Evolutionary conservation across 2,888 invertebrate genomes (phyloP).

Genomic region (Autographa pulchrina): DNA sequence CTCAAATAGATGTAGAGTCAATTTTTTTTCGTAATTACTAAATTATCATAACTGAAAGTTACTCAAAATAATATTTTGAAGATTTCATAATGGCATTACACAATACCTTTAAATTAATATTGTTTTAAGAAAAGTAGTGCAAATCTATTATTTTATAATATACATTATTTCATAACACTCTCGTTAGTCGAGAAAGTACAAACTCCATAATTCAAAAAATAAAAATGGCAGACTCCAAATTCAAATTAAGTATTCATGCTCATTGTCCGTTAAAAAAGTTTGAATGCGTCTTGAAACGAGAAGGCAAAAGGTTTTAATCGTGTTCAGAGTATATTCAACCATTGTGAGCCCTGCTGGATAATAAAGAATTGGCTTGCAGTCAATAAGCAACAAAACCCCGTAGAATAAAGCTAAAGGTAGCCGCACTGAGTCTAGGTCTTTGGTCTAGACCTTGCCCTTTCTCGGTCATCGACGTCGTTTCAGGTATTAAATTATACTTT

Average conservation of each 20-base stretch:
- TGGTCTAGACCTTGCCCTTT: conserved; percentile 64
- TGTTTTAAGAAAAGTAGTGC: background rate
- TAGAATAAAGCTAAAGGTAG: conserved; percentile 28
- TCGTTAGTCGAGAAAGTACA: background rate
- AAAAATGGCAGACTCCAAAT: background rate
- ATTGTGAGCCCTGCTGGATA: background rate
- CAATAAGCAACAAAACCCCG: conserved; percentile 36
- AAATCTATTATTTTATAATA: no score
- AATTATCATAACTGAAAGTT: background rate
- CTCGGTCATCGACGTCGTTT: conserved; percentile 45
- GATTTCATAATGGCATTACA: background rate
- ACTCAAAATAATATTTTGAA: background rate
- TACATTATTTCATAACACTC: background rate
- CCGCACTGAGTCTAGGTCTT: conserved; percentile 49
- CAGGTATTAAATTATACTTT: conserved; percentile 16
- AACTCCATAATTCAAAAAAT: background rate
- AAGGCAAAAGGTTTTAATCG: conserved; percentile 11
- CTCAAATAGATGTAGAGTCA: background rate
- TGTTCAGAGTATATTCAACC: conserved; percentile 30
- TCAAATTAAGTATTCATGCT: background rate
- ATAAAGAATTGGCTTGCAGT: background rate
- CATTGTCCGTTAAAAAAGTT: background rate
- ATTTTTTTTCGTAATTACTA: background rate
- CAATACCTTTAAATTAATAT: background rate
- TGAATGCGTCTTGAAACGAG: conserved; percentile 12